phyloP scores from a whole-genome alignment of 2,113 vertebrate genomes.

The human region GRCh38 chr18:31860501-31861000 shows the following conservation, averaged over 20 bases:
- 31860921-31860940: not conserved
- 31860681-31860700: not conserved
- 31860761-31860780: not conserved
- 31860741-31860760: not conserved
- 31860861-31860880: not conserved
- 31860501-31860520: not conserved
- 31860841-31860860: not conserved
- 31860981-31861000: not conserved
- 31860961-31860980: not conserved
- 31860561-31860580: not conserved
- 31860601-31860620: not conserved
- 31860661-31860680: not conserved
- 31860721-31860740: not conserved
- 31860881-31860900: not conserved
- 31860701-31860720: not conserved
- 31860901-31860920: not conserved
- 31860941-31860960: not conserved
- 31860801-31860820: not conserved
- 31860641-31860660: not conserved
- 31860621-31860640: not conserved
- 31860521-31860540: not conserved
- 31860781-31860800: not conserved
- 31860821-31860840: not conserved
- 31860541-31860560: not conserved
- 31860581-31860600: not conserved